Evolutionary conservation across 2,888 invertebrate genomes (phyloP), one percentile per base, ranked within the genome.

Genomic region (Oasisia sp.): DNA sequence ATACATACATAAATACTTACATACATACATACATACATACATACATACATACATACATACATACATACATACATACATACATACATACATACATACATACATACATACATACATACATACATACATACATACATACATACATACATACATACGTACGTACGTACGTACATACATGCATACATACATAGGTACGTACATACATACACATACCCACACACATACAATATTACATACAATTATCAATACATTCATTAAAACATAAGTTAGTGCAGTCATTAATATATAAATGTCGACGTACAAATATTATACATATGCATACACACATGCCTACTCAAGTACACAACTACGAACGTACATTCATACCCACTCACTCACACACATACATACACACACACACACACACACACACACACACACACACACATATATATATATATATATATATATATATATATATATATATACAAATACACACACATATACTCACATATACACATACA

Each of bases 401-500:
- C 2, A 27, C 74, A 0, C 0, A 27, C 27, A 27, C 19, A 27
- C 74, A 27, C 14, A 74, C 74, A 74, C 4, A 74, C 74, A 74
- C 19, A 89, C 45, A 89, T 32, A 92, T 1, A 90, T 14, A 92
- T 14, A 50, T 12, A 90, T 14, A 45, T 32, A 92, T 14, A 27
- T 32, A 90, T 14, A 44, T 9, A 45, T 45, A 90, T 50, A 92
- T 32, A 90, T n/a, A 92, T 27, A 90, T 50, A 90, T n/a, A 90
- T 50, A 92, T n/a, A 90, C 90, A 92, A 19, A 32, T 32, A 92
- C 45, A 32, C 56, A 92, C 32, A 44, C 50, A 90, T n/a, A 32
- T 4, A 38, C n/a, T 32, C 90, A 90, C 19, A 8, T 50, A 92
- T 90, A 11, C 32, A 92, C 32, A 90, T 19, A 50, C 45, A 90